phyloP scores from a whole-genome alignment of 2,888 invertebrate genomes.

The Acleris sparsana region DNA sequence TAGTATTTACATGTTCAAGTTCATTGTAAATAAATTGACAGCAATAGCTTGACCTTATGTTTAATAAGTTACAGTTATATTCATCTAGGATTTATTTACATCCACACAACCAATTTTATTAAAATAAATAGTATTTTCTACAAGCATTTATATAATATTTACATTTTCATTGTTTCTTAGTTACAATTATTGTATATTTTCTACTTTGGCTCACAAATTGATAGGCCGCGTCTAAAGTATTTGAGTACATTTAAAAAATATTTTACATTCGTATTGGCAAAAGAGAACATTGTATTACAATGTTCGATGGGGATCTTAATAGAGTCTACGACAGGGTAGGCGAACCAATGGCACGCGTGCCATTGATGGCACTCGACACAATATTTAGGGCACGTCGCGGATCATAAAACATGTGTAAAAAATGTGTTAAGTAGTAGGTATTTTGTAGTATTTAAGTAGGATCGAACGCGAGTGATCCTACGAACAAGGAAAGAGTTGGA shows the following conservation, averaged over 20 bases:
- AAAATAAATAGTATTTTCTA: slow-evolving; percentile 57
- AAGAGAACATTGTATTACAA: neutral
- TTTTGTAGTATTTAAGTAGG: too few species aligned
- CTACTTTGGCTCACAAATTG: slow-evolving; percentile 36
- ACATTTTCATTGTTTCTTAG: slow-evolving; percentile 21
- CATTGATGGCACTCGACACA: too few species aligned
- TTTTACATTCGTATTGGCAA: neutral
- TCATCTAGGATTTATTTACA: slow-evolving; percentile 67
- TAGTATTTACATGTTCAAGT: slow-evolving; percentile 26
- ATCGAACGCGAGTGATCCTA: too few species aligned
- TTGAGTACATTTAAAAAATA: slow-evolving; percentile 21
- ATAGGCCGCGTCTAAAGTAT: slow-evolving; percentile 30
- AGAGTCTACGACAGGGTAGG: too few species aligned
- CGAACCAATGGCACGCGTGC: too few species aligned
- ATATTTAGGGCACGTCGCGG: too few species aligned
- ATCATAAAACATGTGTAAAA: too few species aligned
- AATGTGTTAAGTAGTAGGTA: too few species aligned
- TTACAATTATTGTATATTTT: slow-evolving; percentile 17
- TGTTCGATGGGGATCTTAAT: too few species aligned
- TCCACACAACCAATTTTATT: slow-evolving; percentile 72
- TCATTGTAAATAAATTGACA: slow-evolving; percentile 51
- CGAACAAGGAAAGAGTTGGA: too few species aligned
- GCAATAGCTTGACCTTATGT: slow-evolving; percentile 58
- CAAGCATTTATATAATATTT: slow-evolving; percentile 48
- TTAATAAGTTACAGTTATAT: slow-evolving; percentile 48